Conservation (phyloP, 2,797 vertebrate genomes). For the Diceros bicornis region DNA sequence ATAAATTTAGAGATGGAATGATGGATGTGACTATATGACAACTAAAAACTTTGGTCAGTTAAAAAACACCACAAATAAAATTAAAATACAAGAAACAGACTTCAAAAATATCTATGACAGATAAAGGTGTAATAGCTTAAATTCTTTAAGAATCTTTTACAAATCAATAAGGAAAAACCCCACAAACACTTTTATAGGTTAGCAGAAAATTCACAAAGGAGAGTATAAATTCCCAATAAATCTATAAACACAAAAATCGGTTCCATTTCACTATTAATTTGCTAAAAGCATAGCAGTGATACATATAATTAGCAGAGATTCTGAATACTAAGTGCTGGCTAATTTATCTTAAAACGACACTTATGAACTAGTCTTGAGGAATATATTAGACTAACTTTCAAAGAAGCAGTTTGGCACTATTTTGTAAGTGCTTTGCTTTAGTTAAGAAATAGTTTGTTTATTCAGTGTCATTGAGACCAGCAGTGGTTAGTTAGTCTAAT, state of each 20-base stretch:
- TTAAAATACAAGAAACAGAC: background rate
- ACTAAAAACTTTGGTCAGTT: constrained; percentile 1
- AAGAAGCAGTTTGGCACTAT: background rate
- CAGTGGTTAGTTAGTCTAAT: background rate
- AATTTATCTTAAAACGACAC: constrained; percentile 31
- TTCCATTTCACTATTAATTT: constrained; percentile 53
- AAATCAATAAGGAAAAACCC: background rate
- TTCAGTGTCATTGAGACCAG: background rate
- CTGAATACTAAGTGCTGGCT: background rate
- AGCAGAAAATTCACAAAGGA: background rate
- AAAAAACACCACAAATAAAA: constrained; percentile 23
- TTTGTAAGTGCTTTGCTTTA: constrained; percentile 49
- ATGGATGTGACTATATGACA: background rate
- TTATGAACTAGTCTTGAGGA: background rate
- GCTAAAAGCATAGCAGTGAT: background rate
- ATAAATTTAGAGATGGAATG: background rate
- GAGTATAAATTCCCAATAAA: constrained; percentile 26
- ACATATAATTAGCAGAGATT: background rate
- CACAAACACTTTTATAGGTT: background rate
- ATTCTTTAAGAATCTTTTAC: constrained; percentile 2
- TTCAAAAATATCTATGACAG: constrained; percentile 1
- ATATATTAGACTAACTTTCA: background rate
- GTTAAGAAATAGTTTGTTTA: background rate
- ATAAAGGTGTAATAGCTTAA: background rate
- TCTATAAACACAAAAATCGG: background rate